Evolutionary conservation across 2,797 vertebrate species (phyloP).

Genomic region (Sebastes cheni): DNA sequence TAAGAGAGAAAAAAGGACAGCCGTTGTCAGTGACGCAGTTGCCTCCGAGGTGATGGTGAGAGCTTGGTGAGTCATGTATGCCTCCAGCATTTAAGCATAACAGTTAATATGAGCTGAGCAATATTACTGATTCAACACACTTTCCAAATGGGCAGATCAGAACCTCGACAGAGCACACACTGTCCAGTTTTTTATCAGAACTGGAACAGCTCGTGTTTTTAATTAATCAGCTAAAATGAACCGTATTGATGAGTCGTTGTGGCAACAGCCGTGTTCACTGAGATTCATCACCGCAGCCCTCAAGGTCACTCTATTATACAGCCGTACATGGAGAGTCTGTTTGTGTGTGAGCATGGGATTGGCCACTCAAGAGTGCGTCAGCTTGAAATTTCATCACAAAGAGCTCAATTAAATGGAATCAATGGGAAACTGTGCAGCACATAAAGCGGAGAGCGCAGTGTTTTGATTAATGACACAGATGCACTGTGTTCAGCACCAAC

Average conservation of each 20-base stretch:
- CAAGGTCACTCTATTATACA: constrained; percentile 43
- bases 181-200: constrained; percentile 24
- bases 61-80: constrained; percentile 55
- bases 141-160: constrained; percentile 14
- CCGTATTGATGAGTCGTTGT: constrained; percentile 22
- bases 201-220: constrained; percentile 6
- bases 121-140: constrained; percentile 6
- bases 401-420: constrained; percentile 30
- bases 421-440: constrained; percentile 15
- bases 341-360: neutral
- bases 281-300: constrained; percentile 26
- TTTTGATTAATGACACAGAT: constrained; percentile 38
- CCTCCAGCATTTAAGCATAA: constrained; percentile 46
- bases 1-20: neutral
- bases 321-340: neutral
- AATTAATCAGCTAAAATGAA: constrained; percentile 40
- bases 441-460: neutral
- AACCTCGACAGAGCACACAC: constrained; percentile 16
- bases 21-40: constrained; percentile 24
- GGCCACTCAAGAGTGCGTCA: neutral
- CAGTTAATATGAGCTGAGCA: constrained; percentile 47
- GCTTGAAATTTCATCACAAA: constrained; percentile 28
- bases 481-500: constrained; percentile 1
- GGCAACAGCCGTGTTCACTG: constrained; percentile 7
- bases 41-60: constrained; percentile 36